Conservation (phyloP, 1,140 invertebrate genomes). For the Leucophenga varia region DNA sequence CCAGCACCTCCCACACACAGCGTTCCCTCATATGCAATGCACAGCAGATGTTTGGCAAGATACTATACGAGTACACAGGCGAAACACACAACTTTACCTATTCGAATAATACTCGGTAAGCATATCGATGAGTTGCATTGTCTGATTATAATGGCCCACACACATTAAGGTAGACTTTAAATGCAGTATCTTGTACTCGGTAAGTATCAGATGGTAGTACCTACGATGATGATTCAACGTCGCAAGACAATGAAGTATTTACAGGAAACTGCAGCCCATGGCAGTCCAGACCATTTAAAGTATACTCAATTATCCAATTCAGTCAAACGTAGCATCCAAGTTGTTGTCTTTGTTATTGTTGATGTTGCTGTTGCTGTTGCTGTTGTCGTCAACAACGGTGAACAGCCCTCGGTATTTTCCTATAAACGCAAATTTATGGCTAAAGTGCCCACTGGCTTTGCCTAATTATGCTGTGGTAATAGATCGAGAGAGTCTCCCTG, state of each 20-base stretch:
- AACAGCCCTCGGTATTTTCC: slow-evolving; percentile 13
- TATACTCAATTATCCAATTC: slow-evolving; percentile 46
- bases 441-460: slow-evolving; percentile 14
- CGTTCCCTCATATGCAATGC: slow-evolving; percentile 23
- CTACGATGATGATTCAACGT: no score
- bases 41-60: slow-evolving; percentile 29
- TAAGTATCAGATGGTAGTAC: slow-evolving; percentile 9
- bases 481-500: slow-evolving; percentile 10
- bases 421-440: slow-evolving; percentile 31
- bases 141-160: no score
- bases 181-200: slow-evolving; percentile 24
- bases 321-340: slow-evolving; percentile 31
- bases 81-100: no score
- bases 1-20: neutral
- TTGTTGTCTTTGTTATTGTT: slow-evolving; percentile 15
- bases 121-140: slow-evolving; percentile 6
- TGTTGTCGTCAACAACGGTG: slow-evolving; percentile 18
- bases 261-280: slow-evolving; percentile 5
- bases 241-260: slow-evolving; percentile 6
- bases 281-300: slow-evolving; percentile 27
- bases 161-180: slow-evolving; percentile 18
- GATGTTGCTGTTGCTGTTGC: slow-evolving; percentile 17
- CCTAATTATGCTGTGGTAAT: slow-evolving; percentile 23
- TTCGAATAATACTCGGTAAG: no score
- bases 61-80: no score